Percentiles rank a stretch among this genome's conserved stretches.
These are phyloP conservation scores for Hirtodrosophila trivittata DNA, from an alignment of 2,888 invertebrate genomes.

Conservation along the genomic window DNA sequence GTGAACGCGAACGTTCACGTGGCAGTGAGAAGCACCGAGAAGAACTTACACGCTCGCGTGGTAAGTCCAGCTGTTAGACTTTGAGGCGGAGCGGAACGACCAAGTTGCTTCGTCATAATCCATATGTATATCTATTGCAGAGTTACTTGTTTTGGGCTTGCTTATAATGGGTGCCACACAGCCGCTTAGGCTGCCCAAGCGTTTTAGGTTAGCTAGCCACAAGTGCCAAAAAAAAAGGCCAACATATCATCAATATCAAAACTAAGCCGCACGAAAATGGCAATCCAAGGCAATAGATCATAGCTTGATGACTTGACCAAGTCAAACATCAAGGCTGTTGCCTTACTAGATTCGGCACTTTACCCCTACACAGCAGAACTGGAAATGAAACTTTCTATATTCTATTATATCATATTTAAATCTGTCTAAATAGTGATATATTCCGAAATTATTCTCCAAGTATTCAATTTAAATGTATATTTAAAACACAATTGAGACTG, in stretches of 20 bases:
- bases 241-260: constrained; percentile 2
- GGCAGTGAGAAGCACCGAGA: constrained; percentile 64
- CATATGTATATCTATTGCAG: constrained; percentile 62
- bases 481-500: too few relatives aligned
- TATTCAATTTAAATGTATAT: too few relatives aligned
- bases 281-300: constrained; percentile 29
- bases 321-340: constrained; percentile 36
- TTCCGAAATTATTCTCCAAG: too few relatives aligned
- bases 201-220: constrained; percentile 73
- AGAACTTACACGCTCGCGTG: constrained; percentile 68
- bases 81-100: neutral
- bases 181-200: constrained; percentile 72
- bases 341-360: constrained; percentile 26
- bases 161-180: constrained; percentile 82
- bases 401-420: too few relatives aligned
- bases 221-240: constrained; percentile 13
- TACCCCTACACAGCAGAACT: constrained; percentile 12
- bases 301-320: constrained; percentile 21
- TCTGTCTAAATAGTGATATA: too few relatives aligned
- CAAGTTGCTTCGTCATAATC: constrained; percentile 17
- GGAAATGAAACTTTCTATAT: constrained; percentile 52
- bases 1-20: constrained; percentile 55
- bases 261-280: constrained; percentile 36
- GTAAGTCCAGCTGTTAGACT: constrained; percentile 48
- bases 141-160: constrained; percentile 78